phyloP scores from a whole-genome alignment of 2,113 vertebrate species.

The Pomatorhinus ruficollis region DNA sequence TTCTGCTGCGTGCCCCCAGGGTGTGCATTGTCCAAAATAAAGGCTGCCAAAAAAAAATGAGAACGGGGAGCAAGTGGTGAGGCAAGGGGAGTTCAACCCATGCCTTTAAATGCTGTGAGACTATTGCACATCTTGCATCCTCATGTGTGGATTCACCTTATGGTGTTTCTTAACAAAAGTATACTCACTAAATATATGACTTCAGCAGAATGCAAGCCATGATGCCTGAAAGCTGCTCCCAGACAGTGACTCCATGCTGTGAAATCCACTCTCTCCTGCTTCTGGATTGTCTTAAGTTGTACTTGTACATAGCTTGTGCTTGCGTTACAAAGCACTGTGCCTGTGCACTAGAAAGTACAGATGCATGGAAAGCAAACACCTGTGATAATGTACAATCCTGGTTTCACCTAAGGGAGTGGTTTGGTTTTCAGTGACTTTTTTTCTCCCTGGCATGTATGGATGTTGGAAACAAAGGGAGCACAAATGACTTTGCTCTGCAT shows the following conservation, averaged over 20 bases:
- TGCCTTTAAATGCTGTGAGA: not conserved
- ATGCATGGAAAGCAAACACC: not conserved
- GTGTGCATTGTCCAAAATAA: constrained; percentile 65
- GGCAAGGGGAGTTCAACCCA: not conserved
- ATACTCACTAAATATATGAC: not conserved
- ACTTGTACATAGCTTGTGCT: not conserved
- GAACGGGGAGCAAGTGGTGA: not conserved
- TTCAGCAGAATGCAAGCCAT: not conserved
- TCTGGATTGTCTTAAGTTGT: not conserved
- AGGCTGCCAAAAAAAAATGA: constrained; percentile 43
- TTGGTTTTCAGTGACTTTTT: not conserved
- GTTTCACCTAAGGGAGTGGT: not conserved
- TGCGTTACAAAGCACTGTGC: not conserved
- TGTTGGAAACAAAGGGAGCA: not conserved
- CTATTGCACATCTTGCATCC: not conserved
- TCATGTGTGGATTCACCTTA: constrained; percentile 21
- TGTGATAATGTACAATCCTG: not conserved
- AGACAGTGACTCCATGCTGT: not conserved
- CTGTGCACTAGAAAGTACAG: not conserved
- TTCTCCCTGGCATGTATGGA: not conserved
- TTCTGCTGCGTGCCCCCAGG: constrained; percentile 32
- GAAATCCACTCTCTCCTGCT: not conserved
- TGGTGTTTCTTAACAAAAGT: not conserved
- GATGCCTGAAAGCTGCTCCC: not conserved
- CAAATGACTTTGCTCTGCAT: not conserved